These are phyloP conservation scores for Mallotus villosus DNA, from an alignment of 2,797 vertebrate genomes.

Conservation along the genomic window DNA sequence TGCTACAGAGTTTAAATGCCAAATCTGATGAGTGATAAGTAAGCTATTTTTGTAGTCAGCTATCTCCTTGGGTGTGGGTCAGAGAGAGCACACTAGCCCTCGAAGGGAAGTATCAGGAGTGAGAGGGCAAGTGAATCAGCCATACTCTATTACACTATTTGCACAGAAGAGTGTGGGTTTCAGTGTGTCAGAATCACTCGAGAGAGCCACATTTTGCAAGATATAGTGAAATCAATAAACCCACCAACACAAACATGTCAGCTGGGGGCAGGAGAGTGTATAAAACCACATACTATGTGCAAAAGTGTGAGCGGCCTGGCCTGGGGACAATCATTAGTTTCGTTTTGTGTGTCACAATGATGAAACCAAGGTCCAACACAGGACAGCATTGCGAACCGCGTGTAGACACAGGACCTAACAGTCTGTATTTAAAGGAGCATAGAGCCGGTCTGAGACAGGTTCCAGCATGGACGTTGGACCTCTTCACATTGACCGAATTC, in stretches of 20 bases:
- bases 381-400: slow-evolving; percentile 47
- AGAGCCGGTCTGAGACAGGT: slow-evolving; percentile 43
- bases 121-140: slow-evolving; percentile 32
- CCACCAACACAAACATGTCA: not conserved
- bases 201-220: not conserved
- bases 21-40: not conserved
- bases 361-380: slow-evolving; percentile 55
- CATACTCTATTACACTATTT: slow-evolving; percentile 16
- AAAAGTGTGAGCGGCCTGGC: slow-evolving; percentile 26
- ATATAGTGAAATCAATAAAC: slow-evolving; percentile 32
- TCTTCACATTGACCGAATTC: slow-evolving; percentile 65
- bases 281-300: slow-evolving; percentile 33
- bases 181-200: slow-evolving; percentile 12
- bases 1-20: not conserved
- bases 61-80: not conserved
- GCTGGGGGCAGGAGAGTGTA: not conserved
- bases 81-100: slow-evolving; percentile 1
- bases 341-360: slow-evolving; percentile 40
- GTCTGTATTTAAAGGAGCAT: slow-evolving; percentile 31
- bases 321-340: slow-evolving; percentile 15
- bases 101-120: slow-evolving; percentile 26
- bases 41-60: not conserved
- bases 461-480: slow-evolving; percentile 57
- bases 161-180: slow-evolving; percentile 25
- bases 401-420: slow-evolving; percentile 22